Evolutionary conservation across 2,797 vertebrate genomes (phyloP), one percentile per base, ranked within the genome.

Genomic region (Catostomus latipinnis): DNA sequence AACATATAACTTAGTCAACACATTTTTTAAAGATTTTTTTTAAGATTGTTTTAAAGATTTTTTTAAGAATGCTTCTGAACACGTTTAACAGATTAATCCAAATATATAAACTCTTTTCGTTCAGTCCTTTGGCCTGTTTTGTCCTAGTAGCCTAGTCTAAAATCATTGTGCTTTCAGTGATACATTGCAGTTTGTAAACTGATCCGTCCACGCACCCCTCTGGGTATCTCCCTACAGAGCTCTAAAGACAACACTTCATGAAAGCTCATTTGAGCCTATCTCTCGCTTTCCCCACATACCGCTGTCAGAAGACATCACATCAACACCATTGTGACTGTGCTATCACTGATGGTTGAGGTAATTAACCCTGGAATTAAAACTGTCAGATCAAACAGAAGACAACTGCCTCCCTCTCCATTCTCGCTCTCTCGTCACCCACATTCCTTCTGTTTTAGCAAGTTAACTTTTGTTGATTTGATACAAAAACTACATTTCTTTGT

Each of bases 281-380:
- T 74, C 13, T 14, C 58, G 76, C 68, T 67, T 53, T 73, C 49
- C 74, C 14, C 74, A 49, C 71, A 34, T 61, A 46, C 45, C 18
- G 50, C 66, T 71, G 80, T 75, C 80, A 78, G 61, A 57, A 74
- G 75, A 73, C 71, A 71, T 81, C 80, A 74, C 70, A 14, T 71
- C 83, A 81, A 69, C 71, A 75, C 63, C 67, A 65, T 62, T 84
- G 62, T 63, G 71, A 76, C 70, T 74, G 80, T 10, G 62, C 80
- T 67, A 71, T 81, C 75, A 71, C 80, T 71, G 71, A 71, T 52
- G 67, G 18, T 60, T 73, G 58, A 77, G 68, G 80, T 81, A 84
- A 84, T 81, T 84, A 82, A 84, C 80, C 71, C 67, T 71, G 75
- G 67, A 75, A 82, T 82, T 82, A 82, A 74, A 82, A 78, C 81